Base-by-base conservation (phyloP, 2,113 vertebrate genomes). In the Cyanoramphus novaezelandiae region DNA sequence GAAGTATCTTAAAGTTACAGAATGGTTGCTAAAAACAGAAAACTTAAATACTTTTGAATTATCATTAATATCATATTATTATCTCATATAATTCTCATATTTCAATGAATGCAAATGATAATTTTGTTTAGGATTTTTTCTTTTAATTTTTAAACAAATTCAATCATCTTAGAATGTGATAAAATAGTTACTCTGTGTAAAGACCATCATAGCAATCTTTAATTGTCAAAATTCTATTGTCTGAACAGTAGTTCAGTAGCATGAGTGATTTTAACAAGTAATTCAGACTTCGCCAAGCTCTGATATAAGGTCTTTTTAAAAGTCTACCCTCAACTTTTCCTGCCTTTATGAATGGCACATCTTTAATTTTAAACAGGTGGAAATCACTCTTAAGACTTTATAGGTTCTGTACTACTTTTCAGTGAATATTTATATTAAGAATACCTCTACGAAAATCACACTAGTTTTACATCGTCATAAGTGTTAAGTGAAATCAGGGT, bases 101-200 rank as follows among this genome's bases (percentile, higher is more conserved):
- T 71, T 90, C 7, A 53, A 19, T 69, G 5, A 86, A 57, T 3
- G 28, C 2, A 46, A 64, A 52, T n/a, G 3, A 20, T 44, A 53
- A 81, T 6, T 6, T 46, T 39, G 41, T 55, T 44, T 7, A 11
- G 1, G 1, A 0, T 7, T 49, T 50, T 80, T 69, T 60, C 1
- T 12, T 72, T 62, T 74, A 49, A 16, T 74, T 70, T 63, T 88
- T 55, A 60, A 46, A 55, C n/a, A 60, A 37, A 13, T 12, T 71
- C 6, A 29, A 5, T 84, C 39, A 55, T 27, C 28, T 52, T 63
- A 70, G 31, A 43, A 70, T 16, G 7, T 20, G 67, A 68, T n/a
- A 57, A 74, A 78, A 88, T 74, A 27, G 8, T 33, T 81, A 43
- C 9, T 71, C 33, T 41, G 3, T 57, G n/a, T 44, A 70, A 63